These are phyloP conservation scores for Noctua janthina DNA, from an alignment of 2,888 invertebrate genomes.

Conservation along the genomic window DNA sequence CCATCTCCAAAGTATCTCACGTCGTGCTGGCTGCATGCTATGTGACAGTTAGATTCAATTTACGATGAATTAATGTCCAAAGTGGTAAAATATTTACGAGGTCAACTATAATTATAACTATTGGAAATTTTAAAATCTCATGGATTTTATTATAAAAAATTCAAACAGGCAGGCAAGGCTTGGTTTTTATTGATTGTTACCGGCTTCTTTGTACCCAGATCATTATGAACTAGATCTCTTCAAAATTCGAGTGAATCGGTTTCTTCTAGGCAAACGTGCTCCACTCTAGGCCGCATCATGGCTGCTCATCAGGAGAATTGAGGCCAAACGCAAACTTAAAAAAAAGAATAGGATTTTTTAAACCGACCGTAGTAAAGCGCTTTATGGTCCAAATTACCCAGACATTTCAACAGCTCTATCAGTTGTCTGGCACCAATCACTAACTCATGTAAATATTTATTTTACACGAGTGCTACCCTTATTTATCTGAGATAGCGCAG, in stretches of 20 bases:
- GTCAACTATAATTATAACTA: not conserved
- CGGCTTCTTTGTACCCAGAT: not conserved
- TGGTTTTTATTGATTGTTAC: not conserved
- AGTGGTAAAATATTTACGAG: not conserved
- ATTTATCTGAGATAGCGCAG: conserved; percentile 68
- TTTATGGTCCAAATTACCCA: conserved; percentile 1
- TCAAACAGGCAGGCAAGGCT: not conserved
- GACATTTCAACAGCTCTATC: conserved; percentile 5
- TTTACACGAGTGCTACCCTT: conserved; percentile 60
- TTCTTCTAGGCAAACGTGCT: not conserved
- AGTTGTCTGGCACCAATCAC: conserved; percentile 14
- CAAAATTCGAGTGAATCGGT: not conserved
- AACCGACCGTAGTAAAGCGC: not conserved
- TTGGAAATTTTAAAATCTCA: not conserved
- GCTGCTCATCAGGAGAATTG: not conserved
- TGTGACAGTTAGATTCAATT: not conserved
- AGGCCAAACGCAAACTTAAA: no score
- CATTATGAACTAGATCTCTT: not conserved
- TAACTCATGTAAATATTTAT: conserved; percentile 61
- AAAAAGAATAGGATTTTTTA: not conserved
- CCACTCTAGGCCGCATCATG: not conserved
- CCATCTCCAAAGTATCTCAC: not conserved
- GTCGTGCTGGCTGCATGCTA: not conserved
- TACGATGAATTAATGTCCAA: not conserved
- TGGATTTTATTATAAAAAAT: not conserved